Evolutionary conservation across 2,797 vertebrate species (phyloP), one percentile per base, ranked within the genome.

Genomic region (Delichon dasypus): DNA sequence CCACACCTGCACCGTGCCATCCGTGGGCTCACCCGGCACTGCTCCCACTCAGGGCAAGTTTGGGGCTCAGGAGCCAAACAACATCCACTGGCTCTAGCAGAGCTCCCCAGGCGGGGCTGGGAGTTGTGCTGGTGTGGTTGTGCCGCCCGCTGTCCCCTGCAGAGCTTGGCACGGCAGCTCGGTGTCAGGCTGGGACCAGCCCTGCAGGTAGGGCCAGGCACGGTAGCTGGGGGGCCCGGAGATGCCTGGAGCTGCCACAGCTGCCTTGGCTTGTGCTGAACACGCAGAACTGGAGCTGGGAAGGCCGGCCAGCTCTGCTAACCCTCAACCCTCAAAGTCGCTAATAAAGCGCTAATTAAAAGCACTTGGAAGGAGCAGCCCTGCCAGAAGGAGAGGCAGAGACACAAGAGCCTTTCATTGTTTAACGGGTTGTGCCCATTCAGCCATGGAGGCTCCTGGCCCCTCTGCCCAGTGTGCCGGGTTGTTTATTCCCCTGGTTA

Each of bases 291-390:
- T 11, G 42, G 84, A 64, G 61, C 4, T 65, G 72, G 67, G 75
- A 76, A 86, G 81, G 77, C 80, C 17, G 0, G 53, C 44, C 83
- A 0, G 8, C 89, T 89, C 22, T 47, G 81, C 87, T 70, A 40
- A 86, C 50, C 87, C 94, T 94, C 93, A 40, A 86, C 50, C 87
- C 94, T 94, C 93, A 62, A 73, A 93, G 93, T 75, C 2, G 4
- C 53, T 97, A 94, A 93, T 88, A 89, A 95, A 94, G 38, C 5
- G 0, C 84, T 97, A 96, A 97, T 97, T 93, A 95, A 96, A 97
- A 96, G 82, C 94, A 92, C 62, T 96, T 95, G 95, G 92, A 62
- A 75, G 17, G 82, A 94, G 93, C 73, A 48, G 85, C 70, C 13
- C 79, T 93, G 95, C 92, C 96, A 95, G 72, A 66, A 95, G 90